Percentiles rank a stretch among this genome's conserved stretches.
phyloP scores from a whole-genome alignment of 2,113 vertebrate species.

The Lasiurus cinereus region DNA sequence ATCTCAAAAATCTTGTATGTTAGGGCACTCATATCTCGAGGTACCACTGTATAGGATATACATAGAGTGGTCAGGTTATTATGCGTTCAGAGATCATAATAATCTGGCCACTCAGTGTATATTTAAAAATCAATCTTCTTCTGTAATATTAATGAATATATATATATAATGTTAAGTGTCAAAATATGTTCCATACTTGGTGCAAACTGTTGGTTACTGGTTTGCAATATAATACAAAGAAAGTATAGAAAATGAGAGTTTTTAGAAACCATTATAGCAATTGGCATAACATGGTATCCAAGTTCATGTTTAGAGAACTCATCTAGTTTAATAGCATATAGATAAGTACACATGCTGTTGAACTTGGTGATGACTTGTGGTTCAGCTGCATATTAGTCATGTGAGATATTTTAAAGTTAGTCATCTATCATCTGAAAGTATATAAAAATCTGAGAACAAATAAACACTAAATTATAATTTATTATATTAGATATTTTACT shows the following conservation, averaged over 20 bases:
- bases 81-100: too few species aligned
- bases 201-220: not conserved
- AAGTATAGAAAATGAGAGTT: not conserved
- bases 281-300: not conserved
- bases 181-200: not conserved
- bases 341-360: not conserved
- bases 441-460: conserved; percentile 18
- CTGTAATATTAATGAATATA: not conserved
- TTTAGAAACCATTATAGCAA: not conserved
- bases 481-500: not conserved
- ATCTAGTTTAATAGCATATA: not conserved
- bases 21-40: too few species aligned
- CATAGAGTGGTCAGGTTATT: too few species aligned
- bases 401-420: not conserved
- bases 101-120: not conserved
- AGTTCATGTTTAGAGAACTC: not conserved
- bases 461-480: not conserved
- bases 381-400: not conserved
- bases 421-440: not conserved
- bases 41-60: too few species aligned
- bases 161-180: not conserved
- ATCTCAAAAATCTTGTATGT: too few species aligned
- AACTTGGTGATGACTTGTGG: not conserved
- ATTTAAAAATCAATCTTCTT: not conserved
- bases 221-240: not conserved